Evolutionary conservation across 2,113 vertebrate genomes (phyloP), one percentile per base, ranked within the genome.

Genomic region (Eptesicus fuscus): DNA sequence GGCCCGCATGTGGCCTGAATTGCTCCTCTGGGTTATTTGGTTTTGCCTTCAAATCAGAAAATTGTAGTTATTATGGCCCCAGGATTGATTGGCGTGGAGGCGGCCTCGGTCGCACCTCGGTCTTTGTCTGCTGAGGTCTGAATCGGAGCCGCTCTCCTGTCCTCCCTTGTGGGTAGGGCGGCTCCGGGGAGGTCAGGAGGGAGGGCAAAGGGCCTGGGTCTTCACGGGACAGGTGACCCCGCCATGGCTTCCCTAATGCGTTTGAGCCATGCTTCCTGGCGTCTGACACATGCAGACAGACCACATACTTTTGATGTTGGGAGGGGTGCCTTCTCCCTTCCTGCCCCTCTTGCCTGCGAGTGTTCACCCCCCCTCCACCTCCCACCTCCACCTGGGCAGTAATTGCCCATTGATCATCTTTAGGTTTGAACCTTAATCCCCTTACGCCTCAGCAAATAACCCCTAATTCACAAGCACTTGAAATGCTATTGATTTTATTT

Each of bases 1-100:
- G 28, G 85, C 59, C 88, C 1, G 6, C 59, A 0, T n/a, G 76
- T 20, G 77, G 94, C 69, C 82, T 12, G 67, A 95, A 78, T 92
- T 25, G 32, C 73, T 83, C 67, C 32, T 74, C 80, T n/a, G 94
- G 87, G 35, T 87, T 69, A 93, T 94, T 80, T 53, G 53, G 79
- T 89, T 94, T 91, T 87, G 83, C 91, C 90, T 96, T 96, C 87
- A 94, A 63, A 91, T 97, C 96, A 93, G 95, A 94, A 96, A 95
- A 97, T 70, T 53, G 93, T 59, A 30, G 91, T 91, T 82, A 96
- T 96, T 93, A 83, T 83, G 71, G 73, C 82, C 82, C 79, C 25
- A 9, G 77, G 84, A 85, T 13, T 93, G 96, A 96, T 16, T 40
- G 94, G 84, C 17, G 0, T 0, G 14, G 40, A 79, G 61, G 93